These are phyloP conservation scores for Poeciliopsis prolifica DNA, from an alignment of 2,113 vertebrate genomes.

Conservation along the genomic window DNA sequence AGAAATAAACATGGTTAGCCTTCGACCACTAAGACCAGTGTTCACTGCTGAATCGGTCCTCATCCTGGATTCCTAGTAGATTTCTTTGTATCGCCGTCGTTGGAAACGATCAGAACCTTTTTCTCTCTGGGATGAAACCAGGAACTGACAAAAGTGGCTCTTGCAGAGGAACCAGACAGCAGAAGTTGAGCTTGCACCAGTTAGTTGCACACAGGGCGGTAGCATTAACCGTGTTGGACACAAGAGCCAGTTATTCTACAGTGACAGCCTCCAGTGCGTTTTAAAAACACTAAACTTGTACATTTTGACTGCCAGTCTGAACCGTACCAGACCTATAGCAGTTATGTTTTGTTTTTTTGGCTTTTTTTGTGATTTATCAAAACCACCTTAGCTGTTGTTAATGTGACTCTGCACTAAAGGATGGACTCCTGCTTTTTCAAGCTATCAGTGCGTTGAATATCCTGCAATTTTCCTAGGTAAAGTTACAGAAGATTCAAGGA, in stretches of 20 bases:
- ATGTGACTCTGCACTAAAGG: slow-evolving; percentile 52
- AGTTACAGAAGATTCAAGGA: slow-evolving; percentile 13
- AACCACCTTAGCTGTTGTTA: slow-evolving; percentile 52
- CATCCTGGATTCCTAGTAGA: slow-evolving; percentile 67
- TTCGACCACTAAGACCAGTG: slow-evolving; percentile 63
- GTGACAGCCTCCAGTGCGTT: slow-evolving; percentile 60
- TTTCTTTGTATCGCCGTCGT: slow-evolving; percentile 65
- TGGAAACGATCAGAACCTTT: slow-evolving; percentile 62
- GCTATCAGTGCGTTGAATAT: slow-evolving; percentile 21
- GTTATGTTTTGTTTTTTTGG: slow-evolving; percentile 22
- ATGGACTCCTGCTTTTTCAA: slow-evolving; percentile 51
- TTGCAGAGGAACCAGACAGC: slow-evolving; percentile 32
- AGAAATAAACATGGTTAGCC: slow-evolving; percentile 58
- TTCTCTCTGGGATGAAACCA: background rate
- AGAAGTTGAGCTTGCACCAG: slow-evolving; percentile 46
- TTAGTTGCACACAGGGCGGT: slow-evolving; percentile 32
- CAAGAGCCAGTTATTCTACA: slow-evolving; percentile 15
- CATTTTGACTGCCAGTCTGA: slow-evolving; percentile 41
- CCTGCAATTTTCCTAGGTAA: slow-evolving; percentile 9
- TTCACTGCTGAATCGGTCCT: slow-evolving; percentile 81
- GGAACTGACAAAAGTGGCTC: slow-evolving; percentile 26
- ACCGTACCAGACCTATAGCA: slow-evolving; percentile 18
- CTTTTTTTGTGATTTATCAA: slow-evolving; percentile 28
- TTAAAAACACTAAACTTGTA: slow-evolving; percentile 50
- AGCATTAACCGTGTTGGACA: slow-evolving; percentile 5